These are phyloP conservation scores for Heliconius hermathena DNA, from an alignment of 1,140 invertebrate species.

Conservation along the genomic window DNA sequence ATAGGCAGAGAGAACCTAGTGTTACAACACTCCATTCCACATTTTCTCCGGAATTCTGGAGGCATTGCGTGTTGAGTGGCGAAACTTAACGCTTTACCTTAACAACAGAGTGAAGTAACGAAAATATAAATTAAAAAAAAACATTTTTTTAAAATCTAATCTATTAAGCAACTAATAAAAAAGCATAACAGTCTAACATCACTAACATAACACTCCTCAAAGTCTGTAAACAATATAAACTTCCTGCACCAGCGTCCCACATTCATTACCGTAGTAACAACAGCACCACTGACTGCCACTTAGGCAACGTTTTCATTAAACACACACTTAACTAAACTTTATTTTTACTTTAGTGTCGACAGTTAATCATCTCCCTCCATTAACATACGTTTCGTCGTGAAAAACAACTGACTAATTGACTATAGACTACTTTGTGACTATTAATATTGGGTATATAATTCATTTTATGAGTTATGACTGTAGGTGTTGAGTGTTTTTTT, in stretches of 20 bases:
- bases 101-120: too few relatives aligned
- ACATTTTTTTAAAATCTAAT: too few relatives aligned
- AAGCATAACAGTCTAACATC: neutral
- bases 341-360: neutral
- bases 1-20: too few relatives aligned
- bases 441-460: neutral
- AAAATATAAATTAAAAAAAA: too few relatives aligned
- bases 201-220: neutral
- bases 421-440: neutral
- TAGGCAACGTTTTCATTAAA: neutral
- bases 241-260: neutral
- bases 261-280: neutral
- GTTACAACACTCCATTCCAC: too few relatives aligned
- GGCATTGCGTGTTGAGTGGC: too few relatives aligned
- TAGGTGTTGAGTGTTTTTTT: neutral
- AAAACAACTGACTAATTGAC: slow-evolving; percentile 6
- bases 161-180: too few relatives aligned
- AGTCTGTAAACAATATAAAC: neutral
- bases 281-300: neutral
- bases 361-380: neutral
- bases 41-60: too few relatives aligned
- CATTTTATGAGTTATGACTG: neutral
- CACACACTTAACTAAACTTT: neutral
- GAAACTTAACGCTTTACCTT: too few relatives aligned
- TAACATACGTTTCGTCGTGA: slow-evolving; percentile 2